Evolutionary conservation across 2,888 invertebrate species (phyloP).

Genomic region (Aphelenchoides bicaudatus): DNA sequence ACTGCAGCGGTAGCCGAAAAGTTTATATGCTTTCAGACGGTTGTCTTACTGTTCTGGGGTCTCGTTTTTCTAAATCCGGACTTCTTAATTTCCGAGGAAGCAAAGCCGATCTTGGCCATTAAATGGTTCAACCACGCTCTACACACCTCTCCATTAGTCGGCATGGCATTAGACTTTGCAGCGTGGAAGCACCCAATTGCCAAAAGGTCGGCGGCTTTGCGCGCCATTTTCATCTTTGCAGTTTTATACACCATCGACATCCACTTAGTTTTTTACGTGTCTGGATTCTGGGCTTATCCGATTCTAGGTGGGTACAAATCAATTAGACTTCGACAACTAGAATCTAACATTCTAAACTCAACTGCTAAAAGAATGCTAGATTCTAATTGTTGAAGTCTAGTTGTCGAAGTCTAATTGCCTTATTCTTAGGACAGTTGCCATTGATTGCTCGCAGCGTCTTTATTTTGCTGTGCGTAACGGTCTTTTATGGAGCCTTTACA

Average conservation of each 20-base stretch:
- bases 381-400: too few species aligned
- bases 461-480: constrained; percentile 39
- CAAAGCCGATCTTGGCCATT: constrained; percentile 37
- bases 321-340: too few species aligned
- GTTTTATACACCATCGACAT: constrained; percentile 45
- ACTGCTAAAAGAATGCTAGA: too few species aligned
- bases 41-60: constrained; percentile 53
- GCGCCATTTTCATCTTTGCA: constrained; percentile 30
- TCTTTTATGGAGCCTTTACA: constrained; percentile 41
- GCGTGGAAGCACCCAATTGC: constrained; percentile 41
- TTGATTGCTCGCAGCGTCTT: constrained; percentile 39
- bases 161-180: constrained; percentile 44
- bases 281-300: constrained; percentile 56
- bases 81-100: constrained; percentile 45
- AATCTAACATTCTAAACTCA: too few species aligned
- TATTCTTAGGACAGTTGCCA: constrained; percentile 44
- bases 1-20: not conserved
- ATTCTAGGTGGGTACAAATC: too few species aligned
- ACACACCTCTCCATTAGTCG: constrained; percentile 52
- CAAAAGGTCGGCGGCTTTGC: constrained; percentile 26
- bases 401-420: too few species aligned
- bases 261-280: constrained; percentile 43
- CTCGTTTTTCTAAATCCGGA: constrained; percentile 45
- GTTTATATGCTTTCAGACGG: constrained; percentile 38
- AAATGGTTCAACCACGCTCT: constrained; percentile 53